Evolutionary conservation across 2,113 vertebrate genomes (phyloP).

Genomic region (Pleuronectes platessa): DNA sequence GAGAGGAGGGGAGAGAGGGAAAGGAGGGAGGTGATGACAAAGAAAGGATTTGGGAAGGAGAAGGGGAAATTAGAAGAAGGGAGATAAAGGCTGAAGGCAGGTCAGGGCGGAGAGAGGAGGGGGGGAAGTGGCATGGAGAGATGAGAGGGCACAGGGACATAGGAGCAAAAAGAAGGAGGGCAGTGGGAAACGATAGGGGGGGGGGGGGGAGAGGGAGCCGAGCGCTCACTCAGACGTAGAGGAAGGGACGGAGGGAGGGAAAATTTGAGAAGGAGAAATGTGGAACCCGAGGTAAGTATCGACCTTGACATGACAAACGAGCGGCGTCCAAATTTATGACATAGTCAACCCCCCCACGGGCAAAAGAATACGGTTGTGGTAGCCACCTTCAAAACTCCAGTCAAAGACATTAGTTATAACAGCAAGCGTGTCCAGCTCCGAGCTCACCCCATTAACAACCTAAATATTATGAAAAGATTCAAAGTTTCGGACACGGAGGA

Average conservation of each 20-base stretch:
- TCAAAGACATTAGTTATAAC: conserved; percentile 57
- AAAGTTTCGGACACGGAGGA: not conserved
- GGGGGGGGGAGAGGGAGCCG: conserved; percentile 13
- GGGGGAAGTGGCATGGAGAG: not conserved
- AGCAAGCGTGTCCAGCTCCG: conserved; percentile 26
- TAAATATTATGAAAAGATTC: conserved; percentile 22
- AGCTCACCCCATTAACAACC: conserved; percentile 31
- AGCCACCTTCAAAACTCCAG: conserved; percentile 71
- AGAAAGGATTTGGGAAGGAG: conserved; percentile 16
- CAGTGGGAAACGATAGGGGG: conserved; percentile 41
- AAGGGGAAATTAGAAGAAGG: not conserved
- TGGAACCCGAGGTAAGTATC: conserved; percentile 61
- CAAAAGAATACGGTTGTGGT: conserved; percentile 43
- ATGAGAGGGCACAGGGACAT: not conserved
- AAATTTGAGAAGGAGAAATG: conserved; percentile 51
- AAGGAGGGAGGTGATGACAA: conserved; percentile 40
- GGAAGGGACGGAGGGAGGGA: conserved; percentile 40
- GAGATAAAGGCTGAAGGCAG: conserved; percentile 5
- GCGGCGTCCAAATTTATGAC: conserved; percentile 67
- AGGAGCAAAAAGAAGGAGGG: conserved; percentile 13
- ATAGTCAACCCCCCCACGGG: conserved; percentile 36
- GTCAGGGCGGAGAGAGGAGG: conserved; percentile 6
- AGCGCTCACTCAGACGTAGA: conserved; percentile 44
- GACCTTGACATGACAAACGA: conserved; percentile 79
- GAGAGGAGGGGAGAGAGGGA: conserved; percentile 3